Conservation (phyloP, 2,113 vertebrate genomes). For the Peromyscus leucopus region DNA sequence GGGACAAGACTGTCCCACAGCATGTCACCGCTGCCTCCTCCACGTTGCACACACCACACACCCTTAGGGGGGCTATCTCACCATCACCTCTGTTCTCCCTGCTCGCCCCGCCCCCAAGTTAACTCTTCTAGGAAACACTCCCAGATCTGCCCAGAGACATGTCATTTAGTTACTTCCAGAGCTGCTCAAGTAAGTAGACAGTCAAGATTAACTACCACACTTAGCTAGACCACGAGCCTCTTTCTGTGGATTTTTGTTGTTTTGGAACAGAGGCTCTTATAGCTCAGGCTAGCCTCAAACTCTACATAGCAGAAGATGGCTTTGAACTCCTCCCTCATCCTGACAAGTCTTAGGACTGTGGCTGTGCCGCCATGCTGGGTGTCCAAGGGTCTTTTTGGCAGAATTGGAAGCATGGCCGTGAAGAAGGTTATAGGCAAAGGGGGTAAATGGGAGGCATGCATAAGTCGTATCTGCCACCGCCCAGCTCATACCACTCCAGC, state of each 20-base stretch:
- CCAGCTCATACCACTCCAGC: background rate
- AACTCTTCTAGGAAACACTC: background rate
- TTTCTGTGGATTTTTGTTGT: background rate
- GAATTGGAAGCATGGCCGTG: background rate
- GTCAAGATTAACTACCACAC: background rate
- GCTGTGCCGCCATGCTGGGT: background rate
- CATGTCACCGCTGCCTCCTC: accelerated
- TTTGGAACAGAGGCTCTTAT: background rate
- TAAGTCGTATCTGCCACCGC: background rate
- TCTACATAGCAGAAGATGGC: background rate
- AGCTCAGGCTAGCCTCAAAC: background rate
- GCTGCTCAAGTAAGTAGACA: background rate
- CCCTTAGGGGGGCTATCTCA: background rate
- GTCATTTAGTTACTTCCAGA: background rate
- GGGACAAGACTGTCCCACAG: accelerated
- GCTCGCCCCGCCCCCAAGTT: background rate
- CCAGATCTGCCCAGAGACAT: background rate
- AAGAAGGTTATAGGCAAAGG: background rate
- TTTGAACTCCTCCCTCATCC: background rate
- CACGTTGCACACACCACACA: accelerated
- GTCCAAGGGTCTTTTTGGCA: background rate
- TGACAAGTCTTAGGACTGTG: background rate
- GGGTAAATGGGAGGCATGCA: background rate
- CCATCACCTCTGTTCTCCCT: background rate
- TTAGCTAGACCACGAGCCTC: background rate